These are phyloP conservation scores for Penaeus japonicus DNA, from an alignment of 1,140 invertebrate species.

Conservation along the genomic window DNA sequence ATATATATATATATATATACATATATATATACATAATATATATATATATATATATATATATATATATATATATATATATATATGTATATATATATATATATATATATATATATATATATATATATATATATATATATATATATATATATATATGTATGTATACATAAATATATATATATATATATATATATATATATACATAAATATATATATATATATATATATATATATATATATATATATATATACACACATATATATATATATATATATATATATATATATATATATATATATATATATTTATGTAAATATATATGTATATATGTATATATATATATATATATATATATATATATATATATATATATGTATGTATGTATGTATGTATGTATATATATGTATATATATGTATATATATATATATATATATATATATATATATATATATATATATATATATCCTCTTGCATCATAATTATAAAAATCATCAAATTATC, in stretches of 20 bases:
- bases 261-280: background rate
- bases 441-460: background rate
- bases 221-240: constrained; percentile 13
- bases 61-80: no score
- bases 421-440: constrained; percentile 1
- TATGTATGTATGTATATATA: background rate
- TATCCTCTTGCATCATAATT: background rate
- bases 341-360: background rate
- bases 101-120: constrained; percentile 6
- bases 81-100: background rate
- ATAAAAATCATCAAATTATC: background rate
- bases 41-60: no score
- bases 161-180: constrained; percentile 3
- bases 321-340: background rate
- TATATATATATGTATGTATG: background rate
- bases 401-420: background rate
- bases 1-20: no score
- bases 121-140: background rate
- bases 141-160: background rate
- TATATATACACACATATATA: background rate
- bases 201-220: constrained; percentile 8
- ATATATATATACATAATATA: no score
- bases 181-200: background rate
- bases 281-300: background rate
- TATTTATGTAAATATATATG: background rate